Conservation (phyloP, 1,140 invertebrate species). For the Eulimnadia texana region DNA sequence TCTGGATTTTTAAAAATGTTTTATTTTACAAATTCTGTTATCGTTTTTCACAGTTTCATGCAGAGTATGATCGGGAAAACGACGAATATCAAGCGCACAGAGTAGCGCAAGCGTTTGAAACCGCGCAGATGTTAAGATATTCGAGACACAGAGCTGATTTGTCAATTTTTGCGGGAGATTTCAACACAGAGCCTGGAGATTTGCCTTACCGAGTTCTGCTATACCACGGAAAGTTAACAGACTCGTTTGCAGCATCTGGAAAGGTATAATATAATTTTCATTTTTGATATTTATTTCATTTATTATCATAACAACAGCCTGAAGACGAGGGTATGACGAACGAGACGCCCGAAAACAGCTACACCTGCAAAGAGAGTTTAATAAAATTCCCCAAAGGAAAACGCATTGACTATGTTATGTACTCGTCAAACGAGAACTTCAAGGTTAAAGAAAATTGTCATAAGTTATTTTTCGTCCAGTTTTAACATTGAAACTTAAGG, state of each 20-base stretch:
- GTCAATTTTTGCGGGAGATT: slow-evolving; percentile 75
- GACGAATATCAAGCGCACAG: slow-evolving; percentile 85
- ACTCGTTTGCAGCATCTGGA: slow-evolving; percentile 28
- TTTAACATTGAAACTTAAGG: slow-evolving; percentile 30
- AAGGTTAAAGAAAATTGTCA: neutral
- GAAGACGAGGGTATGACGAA: slow-evolving; percentile 45
- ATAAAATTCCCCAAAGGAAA: slow-evolving; percentile 53
- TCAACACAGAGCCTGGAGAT: slow-evolving; percentile 77
- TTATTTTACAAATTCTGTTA: neutral
- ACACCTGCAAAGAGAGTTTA: slow-evolving; percentile 42
- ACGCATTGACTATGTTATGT: slow-evolving; percentile 83
- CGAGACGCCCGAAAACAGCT: slow-evolving; percentile 67
- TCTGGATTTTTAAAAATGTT: too few relatives aligned
- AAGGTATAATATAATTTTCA: neutral
- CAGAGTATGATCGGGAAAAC: slow-evolving; percentile 71
- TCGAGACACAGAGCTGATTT: slow-evolving; percentile 63
- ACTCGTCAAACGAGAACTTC: slow-evolving; percentile 23
- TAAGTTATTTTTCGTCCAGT: neutral
- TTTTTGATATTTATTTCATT: neutral
- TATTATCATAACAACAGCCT: neutral
- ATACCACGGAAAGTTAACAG: slow-evolving; percentile 34
- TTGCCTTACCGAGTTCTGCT: slow-evolving; percentile 52
- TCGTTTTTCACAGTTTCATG: slow-evolving; percentile 59
- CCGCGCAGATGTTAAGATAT: slow-evolving; percentile 78
- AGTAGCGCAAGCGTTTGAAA: slow-evolving; percentile 81